A percentile compares a stretch with the other conserved stretches of the same genome.
Conservation (phyloP, 2,888 invertebrate genomes). For the Diadegma fenestrale region DNA sequence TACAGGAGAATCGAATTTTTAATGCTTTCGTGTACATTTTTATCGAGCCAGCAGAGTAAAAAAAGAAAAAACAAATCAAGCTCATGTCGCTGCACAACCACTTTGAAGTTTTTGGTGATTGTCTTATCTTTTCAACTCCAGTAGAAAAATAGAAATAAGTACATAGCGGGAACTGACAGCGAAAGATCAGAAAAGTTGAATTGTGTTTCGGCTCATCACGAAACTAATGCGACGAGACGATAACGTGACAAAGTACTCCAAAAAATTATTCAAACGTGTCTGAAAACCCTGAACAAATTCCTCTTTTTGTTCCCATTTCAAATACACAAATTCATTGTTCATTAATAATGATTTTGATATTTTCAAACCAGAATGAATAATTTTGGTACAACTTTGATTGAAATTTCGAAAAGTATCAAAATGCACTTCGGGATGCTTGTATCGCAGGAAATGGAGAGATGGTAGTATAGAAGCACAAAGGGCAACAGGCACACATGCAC, state of each 20-base stretch:
- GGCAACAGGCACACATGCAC: slow-evolving; percentile 84
- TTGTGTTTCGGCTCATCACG: not conserved
- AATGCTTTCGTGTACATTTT: slow-evolving; percentile 23
- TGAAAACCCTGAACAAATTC: not conserved
- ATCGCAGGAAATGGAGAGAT: slow-evolving; percentile 33
- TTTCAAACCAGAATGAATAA: slow-evolving; percentile 8
- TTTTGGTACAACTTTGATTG: not conserved
- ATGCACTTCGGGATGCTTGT: slow-evolving; percentile 75
- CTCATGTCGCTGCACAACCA: not conserved
- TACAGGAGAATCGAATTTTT: slow-evolving; percentile 21
- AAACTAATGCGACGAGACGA: slow-evolving; percentile 29
- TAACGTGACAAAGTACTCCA: not conserved
- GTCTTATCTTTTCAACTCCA: slow-evolving; percentile 11
- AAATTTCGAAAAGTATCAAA: slow-evolving; percentile 74
- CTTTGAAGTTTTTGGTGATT: not conserved
- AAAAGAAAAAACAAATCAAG: slow-evolving; percentile 7
- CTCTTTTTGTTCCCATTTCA: not conserved
- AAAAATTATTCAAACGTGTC: slow-evolving; percentile 8
- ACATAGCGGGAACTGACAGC: not conserved
- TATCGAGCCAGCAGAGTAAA: slow-evolving; percentile 3
- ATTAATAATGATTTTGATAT: not conserved
- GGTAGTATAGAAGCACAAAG: slow-evolving; percentile 74
- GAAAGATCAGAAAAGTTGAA: not conserved
- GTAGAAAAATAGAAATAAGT: slow-evolving; percentile 2
- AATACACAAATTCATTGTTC: not conserved